These are phyloP conservation scores for Panorpa germanica DNA, from an alignment of 2,888 invertebrate species.

Conservation along the genomic window DNA sequence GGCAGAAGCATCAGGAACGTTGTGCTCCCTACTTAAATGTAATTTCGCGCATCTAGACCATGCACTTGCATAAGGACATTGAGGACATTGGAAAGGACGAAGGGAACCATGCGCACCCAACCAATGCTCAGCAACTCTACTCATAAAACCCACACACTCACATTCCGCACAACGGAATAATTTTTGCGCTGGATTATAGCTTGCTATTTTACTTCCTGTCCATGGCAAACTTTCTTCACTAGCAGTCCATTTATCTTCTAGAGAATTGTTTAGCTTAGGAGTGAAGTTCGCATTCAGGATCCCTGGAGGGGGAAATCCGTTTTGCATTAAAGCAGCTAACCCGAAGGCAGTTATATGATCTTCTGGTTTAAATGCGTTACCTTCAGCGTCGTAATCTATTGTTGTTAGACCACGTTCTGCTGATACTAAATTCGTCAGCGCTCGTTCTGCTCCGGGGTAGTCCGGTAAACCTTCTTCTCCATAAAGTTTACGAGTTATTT, in stretches of 20 bases:
- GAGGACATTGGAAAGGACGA: conserved; percentile 40
- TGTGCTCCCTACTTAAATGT: conserved; percentile 55
- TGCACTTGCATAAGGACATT: conserved; percentile 54
- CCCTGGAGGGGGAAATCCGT: conserved; percentile 46
- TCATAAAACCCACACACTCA: conserved; percentile 55
- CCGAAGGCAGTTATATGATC: conserved; percentile 56
- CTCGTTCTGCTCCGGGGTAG: conserved; percentile 17
- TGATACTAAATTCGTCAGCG: too few species aligned
- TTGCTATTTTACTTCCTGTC: conserved; percentile 63
- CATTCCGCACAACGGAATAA: conserved; percentile 58
- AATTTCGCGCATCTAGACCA: conserved; percentile 57
- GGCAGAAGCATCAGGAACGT: conserved; percentile 39
- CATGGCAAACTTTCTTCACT: conserved; percentile 52
- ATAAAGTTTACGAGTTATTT: conserved; percentile 80
- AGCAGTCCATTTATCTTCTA: conserved; percentile 42
- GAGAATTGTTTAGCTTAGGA: conserved; percentile 28
- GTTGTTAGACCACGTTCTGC: conserved; percentile 23
- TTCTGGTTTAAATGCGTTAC: conserved; percentile 36
- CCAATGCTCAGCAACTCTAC: conserved; percentile 60
- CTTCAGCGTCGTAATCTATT: conserved; percentile 24
- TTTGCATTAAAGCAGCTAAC: conserved; percentile 57
- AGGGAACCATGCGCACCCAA: conserved; percentile 51
- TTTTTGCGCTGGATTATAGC: conserved; percentile 58
- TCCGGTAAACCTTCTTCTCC: conserved; percentile 50
- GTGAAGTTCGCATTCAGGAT: conserved; percentile 39